Base-by-base conservation (phyloP, 1,140 invertebrate genomes). In the Tetragonula clypearis region DNA sequence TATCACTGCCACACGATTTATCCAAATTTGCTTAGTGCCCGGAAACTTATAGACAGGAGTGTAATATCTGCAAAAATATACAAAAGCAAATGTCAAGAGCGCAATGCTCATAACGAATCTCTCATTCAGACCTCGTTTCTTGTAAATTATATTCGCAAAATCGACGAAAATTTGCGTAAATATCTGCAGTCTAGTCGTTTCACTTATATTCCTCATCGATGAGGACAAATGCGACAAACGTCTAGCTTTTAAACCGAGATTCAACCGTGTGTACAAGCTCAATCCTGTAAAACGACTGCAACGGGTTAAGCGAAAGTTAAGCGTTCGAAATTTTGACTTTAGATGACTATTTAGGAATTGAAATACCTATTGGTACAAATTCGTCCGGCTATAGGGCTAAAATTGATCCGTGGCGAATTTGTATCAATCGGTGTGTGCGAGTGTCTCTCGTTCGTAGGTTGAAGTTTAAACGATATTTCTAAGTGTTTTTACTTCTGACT, bases 301-400 rank as follows among this genome's bases (percentile, higher is more conserved):
- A 68, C 56, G 72, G 23, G 53, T 53, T 56, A 41, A 55, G 9
- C 4, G 21, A 56, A 41, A 17, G 26, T 66, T 66, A 55, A 71
- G 19, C 41, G 69, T 81, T 81, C 60, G 35, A 74, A 74, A n/a
- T 62, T 73, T 81, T 23, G 2, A 66, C 68, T 56, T 79, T 81
- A 81, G 79, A 74, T 53, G 41, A 73, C 35, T n/a, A 49, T 73
- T 82, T 76, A 76, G 30, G 53, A 55, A 74, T 56, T 62, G 26
- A 75, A 35, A 23, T 26, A 14, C 14, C 41, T 14, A 62, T 41
- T 23, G 69, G 21, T 30, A 62, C 17, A 17, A 73, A 12, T 21
- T 60, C 65, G 6, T 2, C 6, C 1, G 72, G 19, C 5, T 6
- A 62, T n/a, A n/a, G 12, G 23, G 21, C 23, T 62, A 62, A 8